Conservation (phyloP, 2,113 vertebrate species). For the Motacilla tschutschensis region DNA sequence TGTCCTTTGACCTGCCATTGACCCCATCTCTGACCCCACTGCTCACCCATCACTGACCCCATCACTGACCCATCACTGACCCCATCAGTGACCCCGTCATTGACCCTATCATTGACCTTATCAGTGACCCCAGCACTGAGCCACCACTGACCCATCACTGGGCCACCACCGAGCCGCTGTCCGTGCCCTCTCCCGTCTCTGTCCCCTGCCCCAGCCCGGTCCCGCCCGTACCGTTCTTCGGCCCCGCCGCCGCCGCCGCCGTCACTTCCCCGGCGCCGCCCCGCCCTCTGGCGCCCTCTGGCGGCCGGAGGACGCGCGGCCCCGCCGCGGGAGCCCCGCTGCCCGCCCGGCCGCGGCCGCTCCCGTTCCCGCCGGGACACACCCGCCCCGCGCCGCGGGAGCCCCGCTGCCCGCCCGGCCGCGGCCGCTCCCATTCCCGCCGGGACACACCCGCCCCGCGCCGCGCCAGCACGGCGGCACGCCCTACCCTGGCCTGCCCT, state of each 20-base stretch:
- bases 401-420: not conserved
- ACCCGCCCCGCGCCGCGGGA: too few species aligned
- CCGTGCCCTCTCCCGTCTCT: not conserved
- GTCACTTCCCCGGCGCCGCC: not conserved
- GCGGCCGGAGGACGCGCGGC: not conserved
- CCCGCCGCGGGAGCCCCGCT: not conserved
- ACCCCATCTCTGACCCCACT: not conserved
- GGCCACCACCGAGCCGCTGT: not conserved
- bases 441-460: not conserved
- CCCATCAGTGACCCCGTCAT: too few species aligned
- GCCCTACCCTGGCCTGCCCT: too few species aligned
- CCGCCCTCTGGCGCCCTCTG: not conserved
- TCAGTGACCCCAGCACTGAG: not conserved
- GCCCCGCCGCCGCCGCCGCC: not conserved
- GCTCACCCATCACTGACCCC: not conserved
- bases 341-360: not conserved
- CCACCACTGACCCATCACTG: not conserved
- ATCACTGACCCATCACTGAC: accelerated
- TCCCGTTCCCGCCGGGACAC: not conserved
- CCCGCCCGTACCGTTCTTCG: not conserved
- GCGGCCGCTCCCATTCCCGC: not conserved
- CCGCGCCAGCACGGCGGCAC: not conserved
- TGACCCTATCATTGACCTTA: too few species aligned
- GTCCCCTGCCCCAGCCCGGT: not conserved
- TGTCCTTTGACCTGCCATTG: not conserved